These are phyloP conservation scores for Actias luna DNA, from an alignment of 2,888 invertebrate genomes.

Conservation along the genomic window DNA sequence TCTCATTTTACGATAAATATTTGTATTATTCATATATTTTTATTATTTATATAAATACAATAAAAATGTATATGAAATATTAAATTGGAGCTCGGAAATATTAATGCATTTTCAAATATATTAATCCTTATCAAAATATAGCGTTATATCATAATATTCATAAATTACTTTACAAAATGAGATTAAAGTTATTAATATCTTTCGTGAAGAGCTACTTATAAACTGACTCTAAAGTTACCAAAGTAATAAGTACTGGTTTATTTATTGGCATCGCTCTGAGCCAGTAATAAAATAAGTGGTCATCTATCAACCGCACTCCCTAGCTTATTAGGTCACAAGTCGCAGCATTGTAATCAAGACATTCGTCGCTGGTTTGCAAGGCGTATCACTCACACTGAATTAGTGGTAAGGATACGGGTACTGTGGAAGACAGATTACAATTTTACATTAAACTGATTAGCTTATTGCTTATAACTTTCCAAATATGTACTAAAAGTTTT, in stretches of 20 bases:
- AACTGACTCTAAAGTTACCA: constrained; percentile 28
- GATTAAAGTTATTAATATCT: not conserved
- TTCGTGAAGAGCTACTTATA: constrained; percentile 24
- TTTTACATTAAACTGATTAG: constrained; percentile 52
- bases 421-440: constrained; percentile 51
- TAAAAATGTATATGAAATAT: too few relatives aligned
- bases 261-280: constrained; percentile 48
- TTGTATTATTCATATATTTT: too few relatives aligned
- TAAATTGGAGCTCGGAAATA: too few relatives aligned
- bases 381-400: constrained; percentile 49
- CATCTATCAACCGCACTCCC: constrained; percentile 61
- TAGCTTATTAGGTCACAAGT: constrained; percentile 44
- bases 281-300: constrained; percentile 61
- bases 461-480: not conserved
- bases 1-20: too few relatives aligned
- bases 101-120: too few relatives aligned
- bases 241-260: constrained; percentile 36
- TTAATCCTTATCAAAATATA: too few relatives aligned
- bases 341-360: constrained; percentile 69
- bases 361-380: constrained; percentile 55
- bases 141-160: too few relatives aligned
- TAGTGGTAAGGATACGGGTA: constrained; percentile 34
- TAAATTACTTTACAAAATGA: not conserved
- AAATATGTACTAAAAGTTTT: too few relatives aligned
- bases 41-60: too few relatives aligned